Conservation (phyloP, 1,140 invertebrate species). For the Drosophila hydei region DNA sequence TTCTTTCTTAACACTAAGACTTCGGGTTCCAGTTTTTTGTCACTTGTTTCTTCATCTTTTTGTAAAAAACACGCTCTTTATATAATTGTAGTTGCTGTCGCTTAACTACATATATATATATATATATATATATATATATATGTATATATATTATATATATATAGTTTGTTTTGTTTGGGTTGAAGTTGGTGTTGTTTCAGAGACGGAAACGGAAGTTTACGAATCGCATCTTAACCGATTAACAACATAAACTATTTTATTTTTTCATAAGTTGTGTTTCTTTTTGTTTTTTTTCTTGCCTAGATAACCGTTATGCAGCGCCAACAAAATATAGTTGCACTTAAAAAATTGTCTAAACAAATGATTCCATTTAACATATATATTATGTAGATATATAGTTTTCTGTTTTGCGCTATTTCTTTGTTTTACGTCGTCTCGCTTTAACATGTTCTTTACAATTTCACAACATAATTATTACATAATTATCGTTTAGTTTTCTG, state of each 20-base stretch:
- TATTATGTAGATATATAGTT: constrained; percentile 13
- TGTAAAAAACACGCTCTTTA: constrained; percentile 43
- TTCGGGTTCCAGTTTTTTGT: constrained; percentile 33
- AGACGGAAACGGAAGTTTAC: constrained; percentile 31
- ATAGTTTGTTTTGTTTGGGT: constrained; percentile 14
- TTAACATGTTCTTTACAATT: constrained; percentile 59
- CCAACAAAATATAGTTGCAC: constrained; percentile 13
- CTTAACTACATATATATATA: constrained; percentile 13
- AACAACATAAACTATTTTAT: constrained; percentile 11
- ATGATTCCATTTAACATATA: constrained; percentile 33
- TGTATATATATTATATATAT: constrained; percentile 21
- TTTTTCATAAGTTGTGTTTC: background rate
- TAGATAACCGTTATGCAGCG: constrained; percentile 20
- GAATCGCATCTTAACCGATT: constrained; percentile 10
- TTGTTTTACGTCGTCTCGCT: background rate
- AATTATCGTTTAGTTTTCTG: constrained; percentile 59
- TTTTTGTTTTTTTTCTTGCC: constrained; percentile 7
- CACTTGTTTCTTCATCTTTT: constrained; percentile 27
- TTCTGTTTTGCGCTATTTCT: constrained; percentile 38
- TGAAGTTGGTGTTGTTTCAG: background rate
- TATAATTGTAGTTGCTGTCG: constrained; percentile 19
- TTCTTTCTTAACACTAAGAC: constrained; percentile 42
- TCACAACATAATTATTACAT: constrained; percentile 78
- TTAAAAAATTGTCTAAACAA: constrained; percentile 54
- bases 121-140: constrained; percentile 9